Evolutionary conservation across 2,113 vertebrate species (phyloP).

Genomic region (Amphiprion percula): DNA sequence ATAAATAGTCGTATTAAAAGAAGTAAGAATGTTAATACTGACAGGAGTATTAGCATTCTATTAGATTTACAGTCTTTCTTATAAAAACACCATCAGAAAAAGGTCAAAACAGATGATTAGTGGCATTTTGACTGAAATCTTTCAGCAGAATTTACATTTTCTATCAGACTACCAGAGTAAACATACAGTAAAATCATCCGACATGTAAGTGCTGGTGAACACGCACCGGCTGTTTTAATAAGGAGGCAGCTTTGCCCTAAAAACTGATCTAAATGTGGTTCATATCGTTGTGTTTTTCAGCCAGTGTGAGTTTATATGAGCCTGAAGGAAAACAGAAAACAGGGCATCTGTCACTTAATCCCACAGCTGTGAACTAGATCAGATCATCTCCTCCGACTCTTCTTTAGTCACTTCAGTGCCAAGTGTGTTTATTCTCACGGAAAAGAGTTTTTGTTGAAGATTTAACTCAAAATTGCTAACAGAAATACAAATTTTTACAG

Average conservation of each 20-base stretch:
- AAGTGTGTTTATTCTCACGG: neutral
- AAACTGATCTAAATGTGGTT: conserved; percentile 1
- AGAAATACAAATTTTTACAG: no score
- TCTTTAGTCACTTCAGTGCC: neutral
- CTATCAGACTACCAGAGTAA: no score
- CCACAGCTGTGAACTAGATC: conserved; percentile 48
- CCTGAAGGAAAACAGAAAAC: conserved; percentile 46
- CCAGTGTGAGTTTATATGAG: conserved; percentile 3
- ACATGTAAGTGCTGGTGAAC: neutral
- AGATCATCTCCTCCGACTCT: neutral
- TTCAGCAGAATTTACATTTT: no score
- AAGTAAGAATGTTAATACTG: no score
- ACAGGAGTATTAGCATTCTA: no score
- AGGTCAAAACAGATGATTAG: no score
- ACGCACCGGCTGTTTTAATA: neutral
- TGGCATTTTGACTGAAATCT: no score
- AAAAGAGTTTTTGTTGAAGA: neutral
- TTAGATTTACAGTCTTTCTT: no score
- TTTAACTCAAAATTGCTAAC: no score
- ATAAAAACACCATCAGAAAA: no score
- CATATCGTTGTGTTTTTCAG: conserved; percentile 15
- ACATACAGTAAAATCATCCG: neutral
- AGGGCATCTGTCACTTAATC: conserved; percentile 64
- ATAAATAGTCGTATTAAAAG: no score
- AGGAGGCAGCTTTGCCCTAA: neutral